Base-by-base conservation (phyloP, 2,888 invertebrate species). In the Nomada lathburiana region DNA sequence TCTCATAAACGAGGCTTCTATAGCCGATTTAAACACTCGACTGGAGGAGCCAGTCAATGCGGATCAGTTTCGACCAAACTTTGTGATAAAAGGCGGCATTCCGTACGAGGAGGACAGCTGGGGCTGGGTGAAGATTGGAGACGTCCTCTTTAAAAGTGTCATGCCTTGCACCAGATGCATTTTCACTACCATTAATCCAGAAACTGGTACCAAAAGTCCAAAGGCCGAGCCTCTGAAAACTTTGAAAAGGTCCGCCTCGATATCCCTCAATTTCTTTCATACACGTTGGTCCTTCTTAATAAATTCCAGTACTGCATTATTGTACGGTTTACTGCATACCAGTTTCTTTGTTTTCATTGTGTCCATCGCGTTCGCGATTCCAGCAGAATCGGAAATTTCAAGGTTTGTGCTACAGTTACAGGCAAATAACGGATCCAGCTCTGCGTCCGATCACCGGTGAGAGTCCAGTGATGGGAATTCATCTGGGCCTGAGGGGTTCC, bases 91-190 rank as follows among this genome's bases (percentile, higher is more conserved):
- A 75, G 95, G 95, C 0, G 94, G 95, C 1, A 88, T 93, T 63
- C 93, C 96, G 0, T 96, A 95, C 88, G 96, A 95, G 2, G 97
- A 97, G 92, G 97, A 97, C 88, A 92, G 94, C 9, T 97, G 97
- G 97, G 95, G 95, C 73, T 97, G 96, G 94, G 92, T 97, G 5
- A 96, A 95, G 92, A 96, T 97, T 72, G 96, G 97, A 9, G 94
- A 95, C 7, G 95, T 95, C 16, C 89, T 96, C 65, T 96, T 97
- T 89, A 95, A 96, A 90, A 95, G 96, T 80, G 93, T 96, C 26
- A 96, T 96, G 90, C 96, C 96, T 0, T 97, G 97, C 89, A 95
- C 95, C 0, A 95, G 96, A 95, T 97, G 97, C 90, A 94, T 96
- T n/a, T 91, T 97, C 80, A 96, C 96, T 1, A 97, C 96, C 0